Evolutionary conservation across 2,888 invertebrate genomes (phyloP), one percentile per base, ranked within the genome.

Genomic region (Augiades crinisus): DNA sequence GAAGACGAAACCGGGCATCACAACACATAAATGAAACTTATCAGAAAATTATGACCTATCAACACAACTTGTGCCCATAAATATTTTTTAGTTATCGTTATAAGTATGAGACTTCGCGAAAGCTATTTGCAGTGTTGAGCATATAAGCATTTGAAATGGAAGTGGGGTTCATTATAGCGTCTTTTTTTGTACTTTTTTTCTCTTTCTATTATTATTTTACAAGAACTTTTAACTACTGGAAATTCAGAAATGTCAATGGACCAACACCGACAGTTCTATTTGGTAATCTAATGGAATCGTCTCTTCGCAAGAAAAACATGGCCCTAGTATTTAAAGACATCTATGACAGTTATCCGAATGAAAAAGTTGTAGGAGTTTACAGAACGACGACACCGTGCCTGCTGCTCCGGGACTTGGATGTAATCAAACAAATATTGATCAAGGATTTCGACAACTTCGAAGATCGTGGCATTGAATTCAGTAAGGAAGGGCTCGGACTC

Each of bases 331-430:
- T 68, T 3, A 59, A 67, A 38, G 68, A 74, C 24, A 54, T 74
- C 1, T 81, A 81, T 43, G 38, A 70, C 0, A 49, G 56, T 2
- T 81, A 59, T 43, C 71, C 74, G 0, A 60, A 75, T 3, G 79
- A 78, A 56, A 79, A 77, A 61, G 61, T 78, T 0, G 68, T 82
- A 1, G 82, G 82, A 1, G 5, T 79, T 0, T 81, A 69, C 22
- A 70, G 72, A 50, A 68, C 76, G 65, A 72, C 70, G 0, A 65
- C 65, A 2, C 80, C 79, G 0, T 58, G 61, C 31, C 31, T 82
- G 7, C 33, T 81, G 2, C 53, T 83, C 7, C 60, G 73, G 10
- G 81, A 83, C 55, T 60, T 77, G 16, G 79, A 83, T 5, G 41
- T 78, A 1, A 57, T 82, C 3, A 80, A 78, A 58, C 61, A 72